phyloP scores from a whole-genome alignment of 2,797 vertebrate species.

The Aldrovandia affinis region DNA sequence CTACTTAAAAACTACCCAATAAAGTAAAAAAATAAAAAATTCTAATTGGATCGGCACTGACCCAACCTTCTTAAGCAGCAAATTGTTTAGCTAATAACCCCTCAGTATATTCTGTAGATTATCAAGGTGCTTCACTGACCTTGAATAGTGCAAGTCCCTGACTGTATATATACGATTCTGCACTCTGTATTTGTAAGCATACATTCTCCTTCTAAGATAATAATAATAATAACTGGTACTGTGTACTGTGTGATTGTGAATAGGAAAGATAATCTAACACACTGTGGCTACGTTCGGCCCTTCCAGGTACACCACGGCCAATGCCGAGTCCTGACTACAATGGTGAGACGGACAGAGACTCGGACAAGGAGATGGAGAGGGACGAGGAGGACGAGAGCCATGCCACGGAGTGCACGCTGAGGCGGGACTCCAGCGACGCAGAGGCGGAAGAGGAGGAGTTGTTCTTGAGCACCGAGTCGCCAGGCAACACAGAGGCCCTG shows the following conservation, averaged over 20 bases:
- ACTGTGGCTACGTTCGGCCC: neutral
- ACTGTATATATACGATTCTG: too few species aligned
- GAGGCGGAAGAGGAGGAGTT: neutral
- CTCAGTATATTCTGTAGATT: neutral
- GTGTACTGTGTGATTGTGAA: neutral
- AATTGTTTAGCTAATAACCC: neutral
- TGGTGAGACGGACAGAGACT: slow-evolving; percentile 66
- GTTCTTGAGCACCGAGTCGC: neutral
- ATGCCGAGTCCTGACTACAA: slow-evolving; percentile 77
- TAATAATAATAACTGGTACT: neutral
- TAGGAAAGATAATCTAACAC: neutral
- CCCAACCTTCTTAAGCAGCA: neutral
- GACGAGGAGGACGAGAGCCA: slow-evolving; percentile 71
- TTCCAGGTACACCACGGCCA: slow-evolving; percentile 77
- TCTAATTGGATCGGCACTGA: neutral
- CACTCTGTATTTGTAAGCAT: too few species aligned
- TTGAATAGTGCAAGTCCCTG: too few species aligned
- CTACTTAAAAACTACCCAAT: neutral
- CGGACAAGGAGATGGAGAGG: slow-evolving; percentile 53
- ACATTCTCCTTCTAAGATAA: too few species aligned
- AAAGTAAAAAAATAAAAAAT: neutral
- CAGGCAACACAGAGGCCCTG: neutral
- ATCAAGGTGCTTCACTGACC: neutral
- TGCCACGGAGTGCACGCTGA: slow-evolving; percentile 63
- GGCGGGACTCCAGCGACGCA: slow-evolving; percentile 57